Evolutionary conservation across 1,140 invertebrate genomes (phyloP), one percentile per base, ranked within the genome.

Genomic region (Bilobella aurantiaca): DNA sequence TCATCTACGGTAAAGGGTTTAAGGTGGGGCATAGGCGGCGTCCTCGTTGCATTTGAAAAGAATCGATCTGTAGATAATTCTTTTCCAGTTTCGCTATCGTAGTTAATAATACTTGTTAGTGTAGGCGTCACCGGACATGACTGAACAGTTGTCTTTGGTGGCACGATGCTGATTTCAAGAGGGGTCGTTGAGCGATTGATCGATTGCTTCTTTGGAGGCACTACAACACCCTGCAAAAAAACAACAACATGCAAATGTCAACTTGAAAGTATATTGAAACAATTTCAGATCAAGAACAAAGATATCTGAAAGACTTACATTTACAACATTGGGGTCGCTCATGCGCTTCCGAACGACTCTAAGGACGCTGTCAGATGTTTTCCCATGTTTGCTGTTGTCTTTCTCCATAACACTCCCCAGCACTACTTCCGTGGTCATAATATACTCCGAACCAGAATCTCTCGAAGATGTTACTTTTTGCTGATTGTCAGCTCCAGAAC

Each of bases 271-370:
- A 60, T 42, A 63, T 34, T 14, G 5, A 57, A 30, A 47, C 16
- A 30, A 14, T 23, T 12, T 16, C 1, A 62, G 2, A 42, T 2
- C 2, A 1, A 14, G n/a, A 18, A 64, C 16, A 31, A n/a, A n/a
- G n/a, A 42, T 34, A 32, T 32, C 8, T 0, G 32, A 60, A 3
- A 58, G 16, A 70, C 64, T 65, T 65, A 67, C 65, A 56, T 47
- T 66, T 46, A 42, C 37, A 14, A 49, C 34, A 53, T 37, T 60
- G 18, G 65, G 63, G 23, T 69, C 66, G 27, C 62, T 63, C 18
- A 72, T 68, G 3, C 71, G 42, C 53, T 72, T 72, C 27, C 71
- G 56, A 2, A 67, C 58, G n/a, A 72, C 67, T 32, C 57, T 64
- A n/a, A 72, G 64, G 3, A 72, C 70, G n/a, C 65, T 67, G 16